Evolutionary conservation across 1,140 invertebrate species (phyloP).

Genomic region (Temnothorax curvispinosus): DNA sequence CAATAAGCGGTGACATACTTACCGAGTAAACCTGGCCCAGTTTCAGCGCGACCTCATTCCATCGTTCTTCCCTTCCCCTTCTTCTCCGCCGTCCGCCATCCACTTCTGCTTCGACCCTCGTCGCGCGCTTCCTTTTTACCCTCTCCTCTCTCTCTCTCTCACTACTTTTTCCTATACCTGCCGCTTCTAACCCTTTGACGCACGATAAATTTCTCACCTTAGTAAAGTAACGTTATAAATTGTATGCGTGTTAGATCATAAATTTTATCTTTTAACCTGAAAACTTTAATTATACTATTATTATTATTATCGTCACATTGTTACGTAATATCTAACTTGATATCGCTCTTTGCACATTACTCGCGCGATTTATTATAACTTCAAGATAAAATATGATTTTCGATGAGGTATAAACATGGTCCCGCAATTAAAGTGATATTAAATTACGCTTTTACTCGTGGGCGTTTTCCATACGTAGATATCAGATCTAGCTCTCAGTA

Average conservation of each 20-base stretch:
- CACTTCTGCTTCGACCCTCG: constrained; percentile 44
- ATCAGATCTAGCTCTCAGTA: background rate
- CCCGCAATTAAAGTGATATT: background rate
- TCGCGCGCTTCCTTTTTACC: constrained; percentile 25
- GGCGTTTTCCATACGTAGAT: background rate
- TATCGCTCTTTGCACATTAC: background rate
- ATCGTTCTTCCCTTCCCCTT: constrained; percentile 58
- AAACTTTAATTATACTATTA: background rate
- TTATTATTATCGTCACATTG: background rate
- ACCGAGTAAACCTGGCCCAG: constrained; percentile 85
- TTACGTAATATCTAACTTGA: background rate
- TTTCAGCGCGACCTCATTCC: constrained; percentile 81
- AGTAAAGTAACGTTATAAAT: constrained; percentile 6
- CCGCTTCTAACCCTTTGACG: constrained; percentile 31
- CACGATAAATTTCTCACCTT: constrained; percentile 25
- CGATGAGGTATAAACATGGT: background rate
- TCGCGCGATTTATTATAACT: constrained; percentile 4
- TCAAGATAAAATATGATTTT: background rate
- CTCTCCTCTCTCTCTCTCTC: background rate
- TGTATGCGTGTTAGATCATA: background rate
- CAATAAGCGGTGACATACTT: constrained; percentile 84
- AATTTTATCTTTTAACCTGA: background rate
- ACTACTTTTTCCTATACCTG: background rate
- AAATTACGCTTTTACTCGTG: background rate
- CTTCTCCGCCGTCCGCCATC: constrained; percentile 46